A percentile compares a stretch with the other conserved stretches of the same genome.
Conservation (phyloP, 1,140 invertebrate species). For the Panagrolaimus sp. region DNA sequence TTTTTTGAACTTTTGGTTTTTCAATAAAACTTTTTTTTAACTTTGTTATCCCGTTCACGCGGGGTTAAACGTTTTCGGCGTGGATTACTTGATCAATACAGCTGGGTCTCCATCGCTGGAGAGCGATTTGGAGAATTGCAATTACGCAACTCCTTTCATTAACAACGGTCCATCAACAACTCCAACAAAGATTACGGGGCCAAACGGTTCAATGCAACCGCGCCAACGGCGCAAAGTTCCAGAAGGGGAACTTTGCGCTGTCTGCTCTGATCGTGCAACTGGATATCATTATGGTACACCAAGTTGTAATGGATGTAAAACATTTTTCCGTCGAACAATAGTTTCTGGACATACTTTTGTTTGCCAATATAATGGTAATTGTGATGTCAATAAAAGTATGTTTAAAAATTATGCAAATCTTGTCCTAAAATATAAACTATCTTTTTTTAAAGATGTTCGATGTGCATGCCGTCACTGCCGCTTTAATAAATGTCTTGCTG, state of each 20-base stretch:
- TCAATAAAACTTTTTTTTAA: too few species aligned
- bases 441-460: conserved; percentile 62
- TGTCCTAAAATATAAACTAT: conserved; percentile 2
- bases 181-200: conserved; percentile 12
- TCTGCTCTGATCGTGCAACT: conserved; percentile 62
- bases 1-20: too few species aligned
- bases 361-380: conserved; percentile 62
- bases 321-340: conserved; percentile 57
- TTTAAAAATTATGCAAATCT: too few species aligned
- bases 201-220: conserved; percentile 12
- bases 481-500: conserved; percentile 62
- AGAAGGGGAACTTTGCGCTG: conserved; percentile 60
- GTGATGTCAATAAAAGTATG: conserved; percentile 61
- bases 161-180: neutral
- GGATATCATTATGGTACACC: conserved; percentile 54
- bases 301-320: conserved; percentile 55
- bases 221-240: conserved; percentile 46
- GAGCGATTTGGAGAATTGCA: conserved; percentile 12
- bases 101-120: conserved; percentile 2
- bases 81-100: conserved; percentile 1
- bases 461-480: conserved; percentile 63
- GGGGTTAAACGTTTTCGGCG: conserved; percentile 1
- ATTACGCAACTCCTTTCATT: neutral
- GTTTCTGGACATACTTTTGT: conserved; percentile 62
- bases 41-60: neutral